Evolutionary conservation across 1,140 invertebrate genomes (phyloP).

Genomic region (Anadara kagoshimensis): DNA sequence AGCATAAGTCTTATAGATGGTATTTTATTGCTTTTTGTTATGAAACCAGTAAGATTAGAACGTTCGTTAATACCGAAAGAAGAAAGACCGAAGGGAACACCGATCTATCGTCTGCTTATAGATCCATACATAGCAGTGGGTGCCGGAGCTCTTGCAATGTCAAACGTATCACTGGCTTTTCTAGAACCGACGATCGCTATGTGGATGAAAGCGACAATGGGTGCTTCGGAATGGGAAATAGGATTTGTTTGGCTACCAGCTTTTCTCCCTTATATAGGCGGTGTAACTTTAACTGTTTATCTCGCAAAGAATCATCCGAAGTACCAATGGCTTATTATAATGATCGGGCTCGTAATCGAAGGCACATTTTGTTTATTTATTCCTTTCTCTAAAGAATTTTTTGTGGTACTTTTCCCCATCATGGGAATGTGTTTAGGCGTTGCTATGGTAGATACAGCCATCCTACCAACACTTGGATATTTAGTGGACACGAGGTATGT

Average conservation of each 20-base stretch:
- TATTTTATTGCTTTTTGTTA: conserved; percentile 95
- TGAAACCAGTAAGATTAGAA: conserved; percentile 79
- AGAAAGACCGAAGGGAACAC: conserved; percentile 77
- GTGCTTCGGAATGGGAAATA: conserved; percentile 97
- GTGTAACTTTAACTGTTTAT: conserved; percentile 96
- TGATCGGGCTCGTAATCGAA: conserved; percentile 92
- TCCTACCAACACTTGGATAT: conserved; percentile 96
- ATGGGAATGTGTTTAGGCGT: conserved; percentile 99
- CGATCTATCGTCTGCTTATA: conserved; percentile 96
- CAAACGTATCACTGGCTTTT: conserved; percentile 98
- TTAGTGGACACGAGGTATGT: conserved; percentile 98
- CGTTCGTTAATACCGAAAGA: conserved; percentile 55
- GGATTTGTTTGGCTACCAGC: conserved; percentile 99
- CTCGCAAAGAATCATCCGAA: conserved; percentile 95
- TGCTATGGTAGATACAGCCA: conserved; percentile 97
- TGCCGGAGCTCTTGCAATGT: conserved; percentile 98
- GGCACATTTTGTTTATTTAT: conserved; percentile 97
- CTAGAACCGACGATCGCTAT: conserved; percentile 98
- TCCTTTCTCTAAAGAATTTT: conserved; percentile 94
- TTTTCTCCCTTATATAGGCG: conserved; percentile 98
- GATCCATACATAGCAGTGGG: conserved; percentile 98
- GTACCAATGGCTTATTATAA: conserved; percentile 97
- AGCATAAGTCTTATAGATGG: conserved; percentile 96
- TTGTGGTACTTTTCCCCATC: conserved; percentile 96
- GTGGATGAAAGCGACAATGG: conserved; percentile 98